Evolutionary conservation across 2,113 vertebrate species (phyloP).

Genomic region (Desmodus rotundus): DNA sequence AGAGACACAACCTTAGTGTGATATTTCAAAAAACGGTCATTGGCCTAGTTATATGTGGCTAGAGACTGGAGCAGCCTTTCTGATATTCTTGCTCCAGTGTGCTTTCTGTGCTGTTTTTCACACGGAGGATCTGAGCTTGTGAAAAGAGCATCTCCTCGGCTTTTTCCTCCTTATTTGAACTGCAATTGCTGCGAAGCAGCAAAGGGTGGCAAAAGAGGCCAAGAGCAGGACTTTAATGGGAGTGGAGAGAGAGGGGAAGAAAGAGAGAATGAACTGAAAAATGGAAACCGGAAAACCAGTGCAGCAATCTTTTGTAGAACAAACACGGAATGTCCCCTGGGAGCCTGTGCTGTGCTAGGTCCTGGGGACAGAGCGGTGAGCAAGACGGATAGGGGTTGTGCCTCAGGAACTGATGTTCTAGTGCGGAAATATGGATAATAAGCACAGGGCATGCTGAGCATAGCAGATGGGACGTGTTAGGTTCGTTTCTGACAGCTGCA

Average conservation of each 20-base stretch:
- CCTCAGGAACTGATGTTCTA: accelerated
- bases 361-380: neutral
- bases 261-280: neutral
- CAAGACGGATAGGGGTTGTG: accelerated
- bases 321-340: neutral
- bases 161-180: neutral
- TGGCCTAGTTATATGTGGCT: neutral
- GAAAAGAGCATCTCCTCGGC: neutral
- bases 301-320: accelerated
- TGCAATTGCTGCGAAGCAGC: neutral
- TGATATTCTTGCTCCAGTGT: neutral
- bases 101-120: neutral
- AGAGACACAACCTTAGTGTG: neutral
- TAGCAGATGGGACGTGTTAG: neutral
- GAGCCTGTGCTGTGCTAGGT: neutral
- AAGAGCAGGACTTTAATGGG: neutral
- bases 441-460: neutral
- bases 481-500: neutral
- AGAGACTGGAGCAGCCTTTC: neutral
- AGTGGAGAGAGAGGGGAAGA: neutral
- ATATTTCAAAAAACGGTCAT: neutral
- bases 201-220: neutral
- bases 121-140: neutral
- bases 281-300: neutral
- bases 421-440: neutral